phyloP scores from a whole-genome alignment of 2,113 vertebrate genomes.

The Tyto alba region DNA sequence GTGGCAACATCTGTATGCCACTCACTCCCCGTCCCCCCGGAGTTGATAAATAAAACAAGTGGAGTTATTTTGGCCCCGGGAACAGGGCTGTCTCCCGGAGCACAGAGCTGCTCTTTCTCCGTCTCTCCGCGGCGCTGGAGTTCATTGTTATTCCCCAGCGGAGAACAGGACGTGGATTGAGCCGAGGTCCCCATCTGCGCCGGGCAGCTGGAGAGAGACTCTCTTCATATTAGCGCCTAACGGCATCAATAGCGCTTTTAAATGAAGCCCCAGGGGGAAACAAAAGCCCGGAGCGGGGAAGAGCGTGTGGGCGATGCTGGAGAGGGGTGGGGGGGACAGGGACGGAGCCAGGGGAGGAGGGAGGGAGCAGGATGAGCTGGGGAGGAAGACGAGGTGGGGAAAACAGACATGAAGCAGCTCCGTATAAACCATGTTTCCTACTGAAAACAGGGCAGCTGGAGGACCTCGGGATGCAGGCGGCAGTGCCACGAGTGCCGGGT shows the following conservation, averaged over 20 bases:
- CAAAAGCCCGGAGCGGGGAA: constrained; percentile 13
- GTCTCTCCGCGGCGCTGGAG: background rate
- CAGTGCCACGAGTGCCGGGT: background rate
- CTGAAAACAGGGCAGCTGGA: background rate
- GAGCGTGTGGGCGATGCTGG: background rate
- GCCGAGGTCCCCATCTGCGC: constrained; percentile 56
- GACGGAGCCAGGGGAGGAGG: background rate
- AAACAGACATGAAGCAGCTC: background rate
- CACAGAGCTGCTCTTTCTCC: constrained; percentile 70
- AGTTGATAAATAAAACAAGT: constrained; percentile 72
- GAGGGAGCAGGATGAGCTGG: background rate
- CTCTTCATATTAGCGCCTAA: constrained; percentile 1
- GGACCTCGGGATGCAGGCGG: background rate
- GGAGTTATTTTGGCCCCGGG: constrained; percentile 68
- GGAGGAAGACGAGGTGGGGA: background rate
- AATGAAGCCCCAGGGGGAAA: background rate
- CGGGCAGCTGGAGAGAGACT: constrained; percentile 14
- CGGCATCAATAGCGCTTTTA: constrained; percentile 40
- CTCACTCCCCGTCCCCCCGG: background rate
- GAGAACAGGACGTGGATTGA: constrained; percentile 74
- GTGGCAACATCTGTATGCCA: constrained; percentile 60
- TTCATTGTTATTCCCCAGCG: constrained; percentile 46
- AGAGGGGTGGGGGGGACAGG: background rate
- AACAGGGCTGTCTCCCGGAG: constrained; percentile 61
- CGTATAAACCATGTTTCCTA: background rate